A percentile compares a stretch with the other conserved stretches of the same genome.
phyloP scores from a whole-genome alignment of 53 echinoderm and acorn worm species.

The Pentamera pediparva region DNA sequence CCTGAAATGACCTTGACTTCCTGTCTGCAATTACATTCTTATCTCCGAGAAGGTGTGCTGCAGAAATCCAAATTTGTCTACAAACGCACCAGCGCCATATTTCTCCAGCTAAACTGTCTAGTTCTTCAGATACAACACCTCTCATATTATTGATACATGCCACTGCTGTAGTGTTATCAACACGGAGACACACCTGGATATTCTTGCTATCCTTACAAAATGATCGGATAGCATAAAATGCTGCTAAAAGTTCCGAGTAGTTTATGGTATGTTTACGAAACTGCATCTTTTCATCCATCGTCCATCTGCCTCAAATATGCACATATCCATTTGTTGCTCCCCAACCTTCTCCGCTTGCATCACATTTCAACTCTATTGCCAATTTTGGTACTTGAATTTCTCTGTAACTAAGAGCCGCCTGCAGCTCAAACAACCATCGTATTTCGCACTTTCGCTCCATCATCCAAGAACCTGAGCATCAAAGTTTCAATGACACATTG shows the following conservation, averaged over 20 bases:
- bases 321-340: conserved; percentile 2
- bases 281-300: background rate
- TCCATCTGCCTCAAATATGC: background rate
- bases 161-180: background rate
- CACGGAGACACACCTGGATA: conserved; percentile 31
- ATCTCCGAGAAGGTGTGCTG: conserved; percentile 39
- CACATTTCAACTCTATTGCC: conserved; percentile 19
- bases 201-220: conserved; percentile 8
- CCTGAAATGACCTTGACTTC: conserved; percentile 43
- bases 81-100: conserved; percentile 34
- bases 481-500: background rate
- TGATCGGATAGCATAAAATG: background rate
- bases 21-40: conserved; percentile 39
- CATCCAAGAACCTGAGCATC: conserved; percentile 1
- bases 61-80: conserved; percentile 41
- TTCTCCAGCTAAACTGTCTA: background rate
- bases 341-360: conserved; percentile 32
- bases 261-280: background rate
- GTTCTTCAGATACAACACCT: background rate
- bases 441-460: background rate
- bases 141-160: conserved; percentile 11
- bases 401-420: background rate
- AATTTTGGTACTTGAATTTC: background rate
- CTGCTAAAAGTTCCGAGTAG: conserved; percentile 8
- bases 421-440: background rate